Evolutionary conservation across 2,888 invertebrate genomes (phyloP), one percentile per base, ranked within the genome.

Genomic region (Amiota communis): DNA sequence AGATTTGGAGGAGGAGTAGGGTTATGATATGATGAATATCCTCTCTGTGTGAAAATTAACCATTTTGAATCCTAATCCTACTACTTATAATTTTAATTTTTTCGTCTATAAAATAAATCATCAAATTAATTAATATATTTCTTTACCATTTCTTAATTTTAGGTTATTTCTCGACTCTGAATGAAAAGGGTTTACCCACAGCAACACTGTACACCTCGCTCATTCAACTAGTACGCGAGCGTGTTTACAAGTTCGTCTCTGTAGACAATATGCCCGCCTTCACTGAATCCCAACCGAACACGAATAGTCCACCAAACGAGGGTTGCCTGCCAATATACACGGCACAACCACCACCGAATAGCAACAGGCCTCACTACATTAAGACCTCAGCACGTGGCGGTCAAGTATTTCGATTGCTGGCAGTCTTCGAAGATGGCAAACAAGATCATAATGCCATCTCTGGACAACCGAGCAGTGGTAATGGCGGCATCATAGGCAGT

Each of bases 361-460:
- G 84, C 73, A 85, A 81, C 68, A 80, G 89, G 36, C 88, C 91
- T 36, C 91, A 91, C 78, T 95, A 95, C 85, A 92, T 94, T 80
- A 93, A 94, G 81, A 93, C 93, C n/a, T 93, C 93, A 72, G 93
- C 93, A 59, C 90, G 93, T 70, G 93, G 93, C 1, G 95, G 95
- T 0, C 94, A 94, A 76, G 93, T 94, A 53, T 92, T 94, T 80
- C 92, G 94, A 61, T 90, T 95, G 64, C 91, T 95, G 13, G 95
- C 94, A 0, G 94, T 95, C 63, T 95, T 94, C 88, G 94, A 94
- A 75, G 95, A 95, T 88, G 93, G 94, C 77, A 89, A 89, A 72
- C 89, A 89, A 79, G 89, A 88, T 49, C 85, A 83, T 59, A 76
- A 63, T n/a, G 76, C 74, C 72, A 51, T 73, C 72, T 9, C 76